Evolutionary conservation across 2,888 invertebrate genomes (phyloP), one percentile per base, ranked within the genome.

Genomic region (Hyles lineata): DNA sequence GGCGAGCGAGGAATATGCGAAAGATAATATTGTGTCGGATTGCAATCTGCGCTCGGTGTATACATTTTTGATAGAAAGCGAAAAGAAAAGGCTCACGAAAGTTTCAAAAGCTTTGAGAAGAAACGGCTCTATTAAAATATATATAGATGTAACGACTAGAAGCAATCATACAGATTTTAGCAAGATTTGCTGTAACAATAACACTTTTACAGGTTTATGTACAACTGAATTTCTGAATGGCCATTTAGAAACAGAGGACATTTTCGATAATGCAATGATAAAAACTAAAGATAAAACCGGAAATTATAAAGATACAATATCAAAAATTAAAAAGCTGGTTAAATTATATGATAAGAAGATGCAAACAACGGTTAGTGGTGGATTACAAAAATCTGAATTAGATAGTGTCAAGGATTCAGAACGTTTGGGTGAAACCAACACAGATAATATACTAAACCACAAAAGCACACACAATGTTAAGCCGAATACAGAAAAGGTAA

Each of bases 21-120:
- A 76, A 55, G 50, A 76, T 2, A 75, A 74, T 9, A 69, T 32
- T 21, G 79, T 81, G 4, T 77, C 78, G 25, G 83, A 83, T 29
- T 93, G 93, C 76, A 81, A 87, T 71, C 77, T 93, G 50, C 78
- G 81, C 74, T 92, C 93, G 0, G 79, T 94, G 8, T 92, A 90
- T 72, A 76, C 75, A 8, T 90, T 87, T 81, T 78, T 94, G 55
- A 72, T 79, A 70, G 79, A 87, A 79, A 86, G 87, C 80, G 85
- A 85, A 73, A 83, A 79, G 73, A 80, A 82, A 6, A 87, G 90
- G 75, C 77, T 81, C 23, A 88, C 84, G 0, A 91, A 90, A 75
- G 83, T 84, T 11, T 88, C 88, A 71, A 92, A 88, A 77, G 58
- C 90, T 1, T 70, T 93, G 7, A 81, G 82, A 70, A 89, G 86